Conservation (phyloP, 1,140 invertebrate genomes). For the Berghia stephanieae region DNA sequence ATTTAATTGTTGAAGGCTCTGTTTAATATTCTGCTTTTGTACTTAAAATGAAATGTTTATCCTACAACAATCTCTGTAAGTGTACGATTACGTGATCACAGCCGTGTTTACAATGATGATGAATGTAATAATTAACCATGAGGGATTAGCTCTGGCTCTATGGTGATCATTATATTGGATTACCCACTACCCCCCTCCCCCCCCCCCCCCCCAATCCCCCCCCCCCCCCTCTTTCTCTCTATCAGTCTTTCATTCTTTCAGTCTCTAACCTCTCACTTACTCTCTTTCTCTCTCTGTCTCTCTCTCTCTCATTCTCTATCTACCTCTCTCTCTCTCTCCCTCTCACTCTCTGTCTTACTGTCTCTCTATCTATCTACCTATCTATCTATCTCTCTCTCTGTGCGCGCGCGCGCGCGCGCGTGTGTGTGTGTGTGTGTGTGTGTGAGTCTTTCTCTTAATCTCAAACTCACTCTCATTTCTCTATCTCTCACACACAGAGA, state of each 20-base stretch:
- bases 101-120: too few relatives aligned
- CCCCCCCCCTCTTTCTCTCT: background rate
- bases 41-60: too few relatives aligned
- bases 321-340: background rate
- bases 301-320: background rate
- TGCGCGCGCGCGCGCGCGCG: background rate
- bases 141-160: too few relatives aligned
- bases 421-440: background rate
- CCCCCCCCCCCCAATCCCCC: background rate
- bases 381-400: background rate
- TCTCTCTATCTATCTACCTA: background rate
- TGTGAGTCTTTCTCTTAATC: background rate
- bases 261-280: background rate
- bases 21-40: too few relatives aligned
- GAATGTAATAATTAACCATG: too few relatives aligned
- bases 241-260: background rate
- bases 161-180: background rate
- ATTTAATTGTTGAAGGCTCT: too few relatives aligned
- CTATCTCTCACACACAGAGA: background rate
- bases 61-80: too few relatives aligned
- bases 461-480: background rate
- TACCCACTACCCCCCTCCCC: background rate
- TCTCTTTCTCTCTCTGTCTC: background rate
- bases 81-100: too few relatives aligned
- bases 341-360: background rate